Evolutionary conservation across 2,797 vertebrate species (phyloP), one percentile per base, ranked within the genome.

Genomic region (Sternarchorhynchus goeldii): DNA sequence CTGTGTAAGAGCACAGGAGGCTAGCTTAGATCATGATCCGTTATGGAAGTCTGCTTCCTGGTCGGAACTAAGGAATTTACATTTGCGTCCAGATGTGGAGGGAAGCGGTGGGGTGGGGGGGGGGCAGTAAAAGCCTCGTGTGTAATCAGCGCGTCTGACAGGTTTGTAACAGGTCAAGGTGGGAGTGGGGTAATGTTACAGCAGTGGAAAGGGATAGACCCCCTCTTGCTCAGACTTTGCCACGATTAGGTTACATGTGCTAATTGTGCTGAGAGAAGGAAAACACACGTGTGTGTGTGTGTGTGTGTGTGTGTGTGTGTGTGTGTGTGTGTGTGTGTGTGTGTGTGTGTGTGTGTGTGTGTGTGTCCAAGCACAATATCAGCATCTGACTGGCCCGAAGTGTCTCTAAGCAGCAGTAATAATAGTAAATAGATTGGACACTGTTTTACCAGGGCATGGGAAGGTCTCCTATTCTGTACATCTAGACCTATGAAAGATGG

Each of bases 261-360:
- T 85, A 85, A 83, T 85, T 86, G 76, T 82, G 80, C 79, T 73
- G 77, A 80, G 60, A 57, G 72, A 78, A 84, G 71, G 64, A 83
- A 83, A 84, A 82, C 79, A 78, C 6, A 16, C 18, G 67, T 31
- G 31, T 25, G 25, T 25, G 25, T 25, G 55, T 45, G 4, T 50
- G 64, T 77, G 62, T 6, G 16, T n/a, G 67, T 31, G 31, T 25
- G 25, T 25, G 25, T 25, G 55, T 45, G 4, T 50, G 64, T 77
- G 62, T 65, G 69, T 31, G 20, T 1, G 39, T 20, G 67, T 25
- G 17, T 64, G 66, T 70, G 31, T n/a, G 70, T 69, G 73, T 56
- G 63, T 55, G 25, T 25, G 25, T 25, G 25, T 25, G 25, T 25
- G 25, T 25, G 25, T 25, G 25, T 25, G 25, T 25, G 25, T 25